Percentiles rank a stretch among this genome's conserved stretches.
Conservation (phyloP, 2,888 invertebrate species). For the Lepetodrilus schrolli region DNA sequence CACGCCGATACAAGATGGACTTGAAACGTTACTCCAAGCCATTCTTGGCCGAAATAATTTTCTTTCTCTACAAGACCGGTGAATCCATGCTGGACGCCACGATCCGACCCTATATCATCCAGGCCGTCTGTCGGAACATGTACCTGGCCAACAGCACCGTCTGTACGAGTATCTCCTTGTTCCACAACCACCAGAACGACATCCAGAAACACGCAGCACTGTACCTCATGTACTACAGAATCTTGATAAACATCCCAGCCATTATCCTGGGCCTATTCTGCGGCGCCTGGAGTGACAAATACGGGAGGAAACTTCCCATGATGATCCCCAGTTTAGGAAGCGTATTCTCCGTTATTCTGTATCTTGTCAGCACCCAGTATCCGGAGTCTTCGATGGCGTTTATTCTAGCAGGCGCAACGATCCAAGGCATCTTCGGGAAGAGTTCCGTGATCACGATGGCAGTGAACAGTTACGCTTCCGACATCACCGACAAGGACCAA, state of each 20-base stretch:
- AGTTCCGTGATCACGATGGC: conserved; percentile 75
- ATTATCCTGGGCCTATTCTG: conserved; percentile 73
- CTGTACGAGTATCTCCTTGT: conserved; percentile 36
- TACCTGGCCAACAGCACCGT: conserved; percentile 48
- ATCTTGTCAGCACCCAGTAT: conserved; percentile 59
- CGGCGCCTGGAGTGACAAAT: conserved; percentile 74
- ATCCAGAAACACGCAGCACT: conserved; percentile 65
- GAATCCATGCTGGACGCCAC: conserved; percentile 74
- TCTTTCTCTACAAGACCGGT: conserved; percentile 74
- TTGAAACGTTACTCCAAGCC: too few species aligned
- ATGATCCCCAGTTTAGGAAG: conserved; percentile 72
- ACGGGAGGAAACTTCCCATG: conserved; percentile 72
- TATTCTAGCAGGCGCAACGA: conserved; percentile 65
- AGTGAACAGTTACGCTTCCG: conserved; percentile 73
- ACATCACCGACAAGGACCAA: conserved; percentile 65
- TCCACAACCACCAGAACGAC: conserved; percentile 23
- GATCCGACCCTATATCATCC: conserved; percentile 69
- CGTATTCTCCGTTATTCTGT: conserved; percentile 68
- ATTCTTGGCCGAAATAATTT: conserved; percentile 63
- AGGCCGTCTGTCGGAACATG: conserved; percentile 62
- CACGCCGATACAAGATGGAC: too few species aligned
- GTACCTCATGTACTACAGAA: conserved; percentile 70
- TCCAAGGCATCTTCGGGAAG: conserved; percentile 73
- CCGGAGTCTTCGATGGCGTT: conserved; percentile 52
- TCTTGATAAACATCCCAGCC: conserved; percentile 73